These are phyloP conservation scores for Rhopalosiphum maidis DNA, from an alignment of 1,140 invertebrate species.

Conservation along the genomic window DNA sequence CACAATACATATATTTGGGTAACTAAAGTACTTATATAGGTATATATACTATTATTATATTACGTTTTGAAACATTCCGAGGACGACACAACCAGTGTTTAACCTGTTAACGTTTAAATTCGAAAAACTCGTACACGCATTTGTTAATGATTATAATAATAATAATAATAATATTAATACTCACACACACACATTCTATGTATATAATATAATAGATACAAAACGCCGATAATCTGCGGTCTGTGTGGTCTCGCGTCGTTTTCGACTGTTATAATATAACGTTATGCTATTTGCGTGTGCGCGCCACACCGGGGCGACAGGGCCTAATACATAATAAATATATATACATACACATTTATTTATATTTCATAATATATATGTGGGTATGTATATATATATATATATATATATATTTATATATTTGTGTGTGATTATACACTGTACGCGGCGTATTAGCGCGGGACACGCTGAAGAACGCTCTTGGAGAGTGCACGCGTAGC, in stretches of 20 bases:
- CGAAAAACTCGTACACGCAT: not conserved
- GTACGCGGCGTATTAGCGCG: not conserved
- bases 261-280: slow-evolving; percentile 3
- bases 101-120: slow-evolving; percentile 16
- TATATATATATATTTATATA: not conserved
- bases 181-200: not conserved
- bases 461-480: not conserved
- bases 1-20: not conserved
- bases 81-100: not conserved
- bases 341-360: no score
- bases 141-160: not conserved
- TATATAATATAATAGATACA: not conserved
- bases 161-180: not conserved
- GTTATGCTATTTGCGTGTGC: slow-evolving; percentile 10
- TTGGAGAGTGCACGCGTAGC: not conserved
- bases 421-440: not conserved
- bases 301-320: not conserved
- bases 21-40: not conserved
- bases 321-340: not conserved
- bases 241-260: slow-evolving; percentile 36
- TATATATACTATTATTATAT: not conserved
- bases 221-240: slow-evolving; percentile 17
- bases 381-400: not conserved
- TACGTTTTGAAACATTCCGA: not conserved
- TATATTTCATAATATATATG: no score